phyloP scores from a whole-genome alignment of 2,797 vertebrate genomes.

The Alauda arvensis region DNA sequence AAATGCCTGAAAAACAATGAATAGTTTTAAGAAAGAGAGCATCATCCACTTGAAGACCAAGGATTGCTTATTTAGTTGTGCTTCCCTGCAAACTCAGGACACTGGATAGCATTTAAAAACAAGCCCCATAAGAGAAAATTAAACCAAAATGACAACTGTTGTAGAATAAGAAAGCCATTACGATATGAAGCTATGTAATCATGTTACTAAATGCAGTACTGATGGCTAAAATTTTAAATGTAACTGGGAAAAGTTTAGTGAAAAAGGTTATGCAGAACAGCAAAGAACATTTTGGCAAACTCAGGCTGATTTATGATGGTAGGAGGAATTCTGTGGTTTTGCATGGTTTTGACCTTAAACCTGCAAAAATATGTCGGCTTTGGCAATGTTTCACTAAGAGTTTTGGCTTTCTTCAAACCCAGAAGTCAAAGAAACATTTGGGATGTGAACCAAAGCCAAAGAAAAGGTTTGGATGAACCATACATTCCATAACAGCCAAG shows the following conservation, averaged over 20 bases:
- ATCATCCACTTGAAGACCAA: neutral
- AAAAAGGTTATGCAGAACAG: neutral
- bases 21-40: neutral
- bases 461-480: conserved; percentile 42
- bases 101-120: neutral
- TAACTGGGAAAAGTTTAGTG: neutral
- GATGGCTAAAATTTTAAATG: neutral
- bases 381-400: conserved; percentile 46
- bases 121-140: neutral
- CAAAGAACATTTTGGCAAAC: conserved; percentile 41
- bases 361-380: conserved; percentile 54
- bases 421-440: conserved; percentile 60
- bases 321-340: conserved; percentile 40
- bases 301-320: conserved; percentile 51
- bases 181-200: neutral
- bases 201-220: neutral
- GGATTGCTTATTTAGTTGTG: neutral
- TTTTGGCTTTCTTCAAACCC: conserved; percentile 50
- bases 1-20: neutral
- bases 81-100: neutral
- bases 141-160: neutral
- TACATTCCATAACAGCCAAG: conserved; percentile 34
- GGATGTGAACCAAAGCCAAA: conserved; percentile 41
- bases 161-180: neutral
- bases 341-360: conserved; percentile 58